Evolutionary conservation across 2,888 invertebrate species (phyloP), one percentile per base, ranked within the genome.

Genomic region (Acleris literana): DNA sequence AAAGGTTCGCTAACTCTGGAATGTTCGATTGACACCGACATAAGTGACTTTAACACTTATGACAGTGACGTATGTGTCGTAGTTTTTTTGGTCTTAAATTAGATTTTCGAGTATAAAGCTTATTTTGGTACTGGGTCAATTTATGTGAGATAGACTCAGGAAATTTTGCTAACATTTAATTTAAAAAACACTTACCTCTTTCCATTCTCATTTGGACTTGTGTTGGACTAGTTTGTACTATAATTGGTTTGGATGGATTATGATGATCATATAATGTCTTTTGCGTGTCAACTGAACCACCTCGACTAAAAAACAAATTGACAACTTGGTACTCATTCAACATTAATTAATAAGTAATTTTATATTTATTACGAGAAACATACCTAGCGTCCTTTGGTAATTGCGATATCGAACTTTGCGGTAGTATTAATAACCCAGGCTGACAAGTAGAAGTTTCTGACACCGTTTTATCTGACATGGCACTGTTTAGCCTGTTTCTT

Each of bases 161-260:
- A 22, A 7, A 33, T 9, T 33, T 9, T 33, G 2, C 4, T 44
- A 44, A n/a, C 2, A 48, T 48, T 3, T 29, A 18, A 7, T 16
- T 29, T 43, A n/a, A 51, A 49, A 11, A 33, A 3, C 16, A 68
- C 76, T 81, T 80, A 91, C 92, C 88, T 81, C 89, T 79, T 72
- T 92, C 92, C 86, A 91, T 83, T 76, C 92, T 84, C 65, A 81
- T 77, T 70, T 91, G 90, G 48, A 82, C 75, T 84, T 90, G 90
- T 53, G 83, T 80, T 57, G 88, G 84, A 80, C 84, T 87, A 64
- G 89, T 88, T 75, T 94, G 94, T 68, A 96, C 94, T 72, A 96
- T 93, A 70, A 96, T 96, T 20, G 96, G 96, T 87, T 95, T 96
- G 68, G 94, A 94, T 72, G 93, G 93, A 79, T 92, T 93, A 48